Evolutionary conservation across 1,140 invertebrate genomes (phyloP).

Genomic region (Artemia franciscana): DNA sequence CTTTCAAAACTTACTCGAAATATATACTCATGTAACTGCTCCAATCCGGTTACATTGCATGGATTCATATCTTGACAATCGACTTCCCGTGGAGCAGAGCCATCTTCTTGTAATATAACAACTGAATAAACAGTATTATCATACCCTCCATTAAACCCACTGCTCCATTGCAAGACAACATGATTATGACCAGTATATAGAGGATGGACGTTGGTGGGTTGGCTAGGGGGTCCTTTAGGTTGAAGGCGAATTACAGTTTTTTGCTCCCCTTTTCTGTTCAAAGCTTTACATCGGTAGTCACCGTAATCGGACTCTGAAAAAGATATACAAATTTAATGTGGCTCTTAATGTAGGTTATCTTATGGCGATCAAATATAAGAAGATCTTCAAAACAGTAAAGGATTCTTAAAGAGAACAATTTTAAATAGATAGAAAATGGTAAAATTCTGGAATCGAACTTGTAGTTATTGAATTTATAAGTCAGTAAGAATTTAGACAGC

Average conservation of each 20-base stretch:
- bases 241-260: constrained; percentile 52
- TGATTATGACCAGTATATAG: constrained; percentile 44
- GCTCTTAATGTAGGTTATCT: too few species aligned
- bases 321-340: background rate
- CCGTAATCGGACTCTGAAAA: constrained; percentile 48
- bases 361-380: too few species aligned
- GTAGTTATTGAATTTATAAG: too few species aligned
- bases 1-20: constrained; percentile 35
- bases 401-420: too few species aligned
- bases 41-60: constrained; percentile 56
- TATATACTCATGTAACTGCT: constrained; percentile 54
- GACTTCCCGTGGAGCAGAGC: constrained; percentile 39
- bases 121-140: constrained; percentile 63
- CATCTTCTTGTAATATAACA: constrained; percentile 15
- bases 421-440: too few species aligned
- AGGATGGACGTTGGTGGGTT: constrained; percentile 40
- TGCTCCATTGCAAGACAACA: constrained; percentile 53
- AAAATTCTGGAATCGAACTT: too few species aligned
- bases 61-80: constrained; percentile 61
- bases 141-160: constrained; percentile 69
- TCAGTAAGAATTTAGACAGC: too few species aligned
- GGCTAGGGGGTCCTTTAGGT: constrained; percentile 57
- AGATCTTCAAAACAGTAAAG: too few species aligned
- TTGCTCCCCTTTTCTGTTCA: constrained; percentile 42
- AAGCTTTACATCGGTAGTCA: constrained; percentile 60